These are phyloP conservation scores for Papilio demoleus DNA, from an alignment of 2,888 invertebrate genomes.

Conservation along the genomic window DNA sequence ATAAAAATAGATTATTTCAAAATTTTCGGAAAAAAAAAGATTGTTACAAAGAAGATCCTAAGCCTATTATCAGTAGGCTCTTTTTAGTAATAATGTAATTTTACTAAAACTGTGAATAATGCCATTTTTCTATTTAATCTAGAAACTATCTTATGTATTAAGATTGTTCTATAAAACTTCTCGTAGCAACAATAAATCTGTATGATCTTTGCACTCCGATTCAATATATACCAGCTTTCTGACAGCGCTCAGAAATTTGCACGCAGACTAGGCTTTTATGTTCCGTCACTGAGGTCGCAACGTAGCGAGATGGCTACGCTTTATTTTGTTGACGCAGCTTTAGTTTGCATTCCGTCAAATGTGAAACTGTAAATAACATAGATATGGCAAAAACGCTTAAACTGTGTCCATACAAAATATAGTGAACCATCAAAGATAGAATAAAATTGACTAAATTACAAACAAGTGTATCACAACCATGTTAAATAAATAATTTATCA, in stretches of 20 bases:
- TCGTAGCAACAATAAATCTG: slow-evolving; percentile 39
- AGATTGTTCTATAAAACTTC: too few relatives aligned
- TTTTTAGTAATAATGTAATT: too few relatives aligned
- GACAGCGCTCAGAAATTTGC: slow-evolving; percentile 39
- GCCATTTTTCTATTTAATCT: too few relatives aligned
- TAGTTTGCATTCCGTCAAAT: slow-evolving; percentile 20
- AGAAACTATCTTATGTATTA: too few relatives aligned
- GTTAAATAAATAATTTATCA: background rate
- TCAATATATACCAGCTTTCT: slow-evolving; percentile 41
- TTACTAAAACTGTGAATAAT: too few relatives aligned
- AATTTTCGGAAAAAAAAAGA: too few relatives aligned
- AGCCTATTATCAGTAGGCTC: too few relatives aligned
- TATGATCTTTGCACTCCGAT: slow-evolving; percentile 42
- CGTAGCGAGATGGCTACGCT: slow-evolving; percentile 28
- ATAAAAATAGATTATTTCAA: too few relatives aligned
- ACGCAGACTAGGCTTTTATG: slow-evolving; percentile 39
- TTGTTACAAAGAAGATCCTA: too few relatives aligned
- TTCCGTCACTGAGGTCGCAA: slow-evolving; percentile 14
- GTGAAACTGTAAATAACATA: background rate
- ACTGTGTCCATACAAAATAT: background rate
- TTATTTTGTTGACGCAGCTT: slow-evolving; percentile 37
- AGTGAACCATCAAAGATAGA: background rate
- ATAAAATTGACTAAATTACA: too few relatives aligned
- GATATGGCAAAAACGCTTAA: background rate
- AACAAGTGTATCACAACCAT: background rate